Percentiles rank a stretch among this genome's conserved stretches.
Evolutionary conservation across 1,140 invertebrate genomes (phyloP).

Genomic region (Galleria mellonella): DNA sequence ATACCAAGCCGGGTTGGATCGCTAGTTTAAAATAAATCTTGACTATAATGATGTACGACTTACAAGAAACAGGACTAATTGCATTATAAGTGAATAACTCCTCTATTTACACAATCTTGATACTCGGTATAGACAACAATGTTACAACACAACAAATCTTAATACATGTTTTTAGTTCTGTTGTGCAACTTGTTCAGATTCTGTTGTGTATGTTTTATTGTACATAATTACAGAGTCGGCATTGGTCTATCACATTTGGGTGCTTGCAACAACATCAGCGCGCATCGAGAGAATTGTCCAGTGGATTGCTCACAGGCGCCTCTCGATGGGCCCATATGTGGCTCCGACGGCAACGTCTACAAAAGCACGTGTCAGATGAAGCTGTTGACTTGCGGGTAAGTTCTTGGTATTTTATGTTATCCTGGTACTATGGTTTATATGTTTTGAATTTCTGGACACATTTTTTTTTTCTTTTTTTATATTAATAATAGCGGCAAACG

Average conservation of each 20-base stretch:
- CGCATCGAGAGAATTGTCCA: conserved; percentile 90
- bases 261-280: conserved; percentile 91
- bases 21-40: too few species aligned
- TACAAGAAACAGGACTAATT: too few species aligned
- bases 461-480: too few species aligned
- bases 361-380: conserved; percentile 96
- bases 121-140: too few species aligned
- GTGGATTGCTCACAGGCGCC: conserved; percentile 88
- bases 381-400: conserved; percentile 89
- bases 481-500: too few species aligned
- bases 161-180: too few species aligned
- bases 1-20: too few species aligned
- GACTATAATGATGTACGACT: too few species aligned
- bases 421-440: conserved; percentile 2
- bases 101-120: too few species aligned
- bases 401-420: conserved; percentile 81
- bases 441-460: conserved; percentile 12
- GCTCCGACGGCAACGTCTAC: conserved; percentile 94
- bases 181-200: too few species aligned
- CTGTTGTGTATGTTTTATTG: conserved; percentile 3
- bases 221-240: conserved; percentile 64
- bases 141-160: too few species aligned
- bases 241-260: conserved; percentile 85
- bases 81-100: too few species aligned
- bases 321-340: conserved; percentile 91